Evolutionary conservation across 2,888 invertebrate species (phyloP).

Genomic region (Orchesellides sinensis): DNA sequence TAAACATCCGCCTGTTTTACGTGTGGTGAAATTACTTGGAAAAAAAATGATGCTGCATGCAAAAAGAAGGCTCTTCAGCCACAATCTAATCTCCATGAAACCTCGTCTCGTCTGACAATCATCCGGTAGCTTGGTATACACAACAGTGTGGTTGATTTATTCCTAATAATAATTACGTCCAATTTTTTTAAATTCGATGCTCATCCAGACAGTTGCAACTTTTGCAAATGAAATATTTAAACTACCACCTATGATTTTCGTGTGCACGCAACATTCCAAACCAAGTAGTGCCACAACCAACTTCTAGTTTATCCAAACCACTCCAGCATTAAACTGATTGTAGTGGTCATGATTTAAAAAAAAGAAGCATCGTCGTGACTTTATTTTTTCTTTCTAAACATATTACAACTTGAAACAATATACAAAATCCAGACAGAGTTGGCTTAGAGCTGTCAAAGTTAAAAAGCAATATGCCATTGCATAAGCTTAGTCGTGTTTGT

Average conservation of each 20-base stretch:
- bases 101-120: constrained; percentile 48
- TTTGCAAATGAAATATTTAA: background rate
- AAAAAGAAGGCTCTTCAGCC: no score
- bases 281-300: background rate
- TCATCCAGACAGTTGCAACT: background rate
- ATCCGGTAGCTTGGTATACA: constrained; percentile 29
- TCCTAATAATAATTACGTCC: constrained; percentile 2
- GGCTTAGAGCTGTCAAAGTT: constrained; percentile 56
- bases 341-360: constrained; percentile 50
- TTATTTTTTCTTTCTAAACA: constrained; percentile 33
- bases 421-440: constrained; percentile 57
- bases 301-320: background rate
- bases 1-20: no score
- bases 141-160: constrained; percentile 40
- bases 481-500: no score
- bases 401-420: constrained; percentile 13
- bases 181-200: background rate
- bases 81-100: constrained; percentile 33
- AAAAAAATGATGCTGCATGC: no score
- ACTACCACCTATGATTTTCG: background rate
- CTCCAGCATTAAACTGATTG: constrained; percentile 42
- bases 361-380: constrained; percentile 41
- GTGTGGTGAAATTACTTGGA: no score
- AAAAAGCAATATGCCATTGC: constrained; percentile 10
- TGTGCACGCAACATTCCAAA: background rate